Percentiles rank a stretch among this genome's conserved stretches.
Conservation (phyloP, 2,888 invertebrate species). For the Elegia similella region DNA sequence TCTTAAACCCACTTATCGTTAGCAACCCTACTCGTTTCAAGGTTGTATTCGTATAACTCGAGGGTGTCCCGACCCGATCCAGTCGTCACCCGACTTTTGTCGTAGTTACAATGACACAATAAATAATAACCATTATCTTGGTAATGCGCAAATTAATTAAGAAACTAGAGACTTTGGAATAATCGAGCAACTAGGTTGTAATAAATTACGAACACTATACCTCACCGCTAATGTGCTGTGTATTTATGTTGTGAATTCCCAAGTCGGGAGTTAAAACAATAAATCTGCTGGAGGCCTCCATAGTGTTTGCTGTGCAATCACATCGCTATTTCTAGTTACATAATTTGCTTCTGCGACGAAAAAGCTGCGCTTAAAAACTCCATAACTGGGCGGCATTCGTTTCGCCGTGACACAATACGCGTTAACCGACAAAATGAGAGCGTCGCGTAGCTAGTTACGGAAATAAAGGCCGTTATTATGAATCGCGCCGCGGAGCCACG, state of each 20-base stretch:
- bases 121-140: slow-evolving; percentile 34
- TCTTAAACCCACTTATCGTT: slow-evolving; percentile 29
- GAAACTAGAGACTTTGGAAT: slow-evolving; percentile 28
- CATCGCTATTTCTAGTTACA: slow-evolving; percentile 60
- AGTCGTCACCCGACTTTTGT: slow-evolving; percentile 32
- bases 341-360: slow-evolving; percentile 54
- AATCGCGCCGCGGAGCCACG: slow-evolving; percentile 42
- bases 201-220: slow-evolving; percentile 18
- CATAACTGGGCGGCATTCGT: slow-evolving; percentile 68
- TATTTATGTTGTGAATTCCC: slow-evolving; percentile 39
- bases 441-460: slow-evolving; percentile 70
- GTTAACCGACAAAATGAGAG: slow-evolving; percentile 73
- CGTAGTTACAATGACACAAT: slow-evolving; percentile 31
- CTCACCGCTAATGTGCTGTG: slow-evolving; percentile 27
- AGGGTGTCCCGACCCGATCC: slow-evolving; percentile 32
- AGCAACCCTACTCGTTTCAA: slow-evolving; percentile 35
- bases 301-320: slow-evolving; percentile 59
- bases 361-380: slow-evolving; percentile 70
- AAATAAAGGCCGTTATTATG: slow-evolving; percentile 74
- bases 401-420: slow-evolving; percentile 69
- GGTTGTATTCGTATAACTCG: slow-evolving; percentile 31
- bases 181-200: slow-evolving; percentile 16
- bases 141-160: slow-evolving; percentile 32
- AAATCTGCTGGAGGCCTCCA: slow-evolving; percentile 45
- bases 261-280: slow-evolving; percentile 51